Percentiles rank a stretch among this genome's conserved stretches.
These are phyloP conservation scores for Coregonus ussuriensis DNA, from an alignment of 2,797 vertebrate species.

Conservation along the genomic window DNA sequence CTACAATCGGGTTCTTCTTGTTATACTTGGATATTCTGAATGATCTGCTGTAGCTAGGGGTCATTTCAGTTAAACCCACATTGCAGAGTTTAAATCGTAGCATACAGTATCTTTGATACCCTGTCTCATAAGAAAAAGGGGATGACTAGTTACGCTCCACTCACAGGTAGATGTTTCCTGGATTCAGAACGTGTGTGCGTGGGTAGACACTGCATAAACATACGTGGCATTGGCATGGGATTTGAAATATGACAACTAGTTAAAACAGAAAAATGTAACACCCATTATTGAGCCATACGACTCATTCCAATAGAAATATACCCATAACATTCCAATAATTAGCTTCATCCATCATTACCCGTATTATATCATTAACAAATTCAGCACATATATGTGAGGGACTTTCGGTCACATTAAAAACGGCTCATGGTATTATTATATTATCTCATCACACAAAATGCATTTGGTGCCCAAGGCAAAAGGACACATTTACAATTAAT, in stretches of 20 bases:
- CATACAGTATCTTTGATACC: background rate
- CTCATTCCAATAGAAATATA: constrained; percentile 20
- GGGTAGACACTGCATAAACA: no score
- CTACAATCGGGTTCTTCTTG: background rate
- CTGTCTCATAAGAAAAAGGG: background rate
- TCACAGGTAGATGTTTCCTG: no score
- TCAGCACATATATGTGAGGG: constrained; percentile 14
- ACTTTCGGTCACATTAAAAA: constrained; percentile 20
- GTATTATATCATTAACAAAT: constrained; percentile 28
- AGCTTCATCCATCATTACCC: constrained; percentile 14
- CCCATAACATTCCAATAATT: constrained; percentile 24
- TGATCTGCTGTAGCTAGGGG: background rate
- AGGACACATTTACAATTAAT: constrained; percentile 51
- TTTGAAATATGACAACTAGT: no score
- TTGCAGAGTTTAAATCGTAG: background rate
- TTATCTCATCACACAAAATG: constrained; percentile 28
- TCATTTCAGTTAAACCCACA: background rate
- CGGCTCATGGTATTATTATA: constrained; percentile 21
- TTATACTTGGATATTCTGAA: background rate
- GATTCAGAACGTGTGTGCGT: no score
- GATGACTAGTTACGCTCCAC: background rate
- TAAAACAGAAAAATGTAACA: background rate
- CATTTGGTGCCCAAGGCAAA: constrained; percentile 11
- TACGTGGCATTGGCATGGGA: no score
- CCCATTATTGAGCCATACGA: background rate